Conservation (phyloP, 2,888 invertebrate genomes). For the Sylvicola cinctus region DNA sequence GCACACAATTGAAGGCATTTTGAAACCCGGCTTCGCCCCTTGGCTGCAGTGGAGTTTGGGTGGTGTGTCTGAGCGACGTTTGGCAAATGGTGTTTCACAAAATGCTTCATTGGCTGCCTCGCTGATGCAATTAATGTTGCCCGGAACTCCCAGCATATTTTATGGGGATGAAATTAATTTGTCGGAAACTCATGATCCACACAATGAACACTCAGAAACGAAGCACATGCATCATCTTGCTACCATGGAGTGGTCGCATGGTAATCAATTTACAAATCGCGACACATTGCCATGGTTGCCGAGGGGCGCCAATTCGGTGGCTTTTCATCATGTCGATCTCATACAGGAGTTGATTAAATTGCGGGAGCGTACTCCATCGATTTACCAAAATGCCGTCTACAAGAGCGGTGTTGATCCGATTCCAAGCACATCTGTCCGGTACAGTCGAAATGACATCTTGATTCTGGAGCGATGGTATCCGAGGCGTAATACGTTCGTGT, state of each 20-base stretch:
- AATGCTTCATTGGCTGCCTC: conserved; percentile 48
- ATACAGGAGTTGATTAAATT: conserved; percentile 37
- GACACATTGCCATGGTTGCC: conserved; percentile 44
- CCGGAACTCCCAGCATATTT: conserved; percentile 69
- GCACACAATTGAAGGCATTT: conserved; percentile 30
- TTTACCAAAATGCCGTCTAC: conserved; percentile 48
- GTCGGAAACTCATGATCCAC: conserved; percentile 32
- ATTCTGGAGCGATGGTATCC: conserved; percentile 61
- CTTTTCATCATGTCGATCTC: conserved; percentile 30
- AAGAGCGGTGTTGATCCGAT: conserved; percentile 36
- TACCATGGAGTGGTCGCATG: conserved; percentile 42
- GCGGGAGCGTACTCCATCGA: conserved; percentile 41
- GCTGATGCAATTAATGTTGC: conserved; percentile 59
- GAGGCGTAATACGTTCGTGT: conserved; percentile 52
- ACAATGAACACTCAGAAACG: conserved; percentile 34
- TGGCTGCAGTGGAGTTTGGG: conserved; percentile 70
- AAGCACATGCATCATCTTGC: conserved; percentile 44
- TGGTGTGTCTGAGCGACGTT: conserved; percentile 33
- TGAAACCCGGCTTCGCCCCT: conserved; percentile 40
- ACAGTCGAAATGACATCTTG: conserved; percentile 37
- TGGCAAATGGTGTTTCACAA: conserved; percentile 11
- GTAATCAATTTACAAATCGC: conserved; percentile 27
- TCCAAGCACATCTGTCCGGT: conserved; percentile 46
- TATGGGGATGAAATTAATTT: conserved; percentile 82
- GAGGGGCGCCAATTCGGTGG: conserved; percentile 27